A percentile compares a stretch with the other conserved stretches of the same genome.
Evolutionary conservation across 2,888 invertebrate genomes (phyloP).

Genomic region (Archips crataeganus): DNA sequence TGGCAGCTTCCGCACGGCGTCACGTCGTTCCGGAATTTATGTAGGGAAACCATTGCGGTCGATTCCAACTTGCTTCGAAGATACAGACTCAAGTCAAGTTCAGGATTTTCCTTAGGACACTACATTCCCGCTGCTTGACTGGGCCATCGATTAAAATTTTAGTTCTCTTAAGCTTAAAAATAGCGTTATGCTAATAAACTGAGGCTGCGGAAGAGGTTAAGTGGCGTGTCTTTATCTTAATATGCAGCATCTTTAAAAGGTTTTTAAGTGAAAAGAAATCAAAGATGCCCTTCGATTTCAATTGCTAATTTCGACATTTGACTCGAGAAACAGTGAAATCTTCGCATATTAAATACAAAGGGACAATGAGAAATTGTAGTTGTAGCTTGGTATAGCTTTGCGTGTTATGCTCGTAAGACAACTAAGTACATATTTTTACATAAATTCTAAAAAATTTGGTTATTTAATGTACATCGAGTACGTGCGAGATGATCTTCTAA

Average conservation of each 20-base stretch:
- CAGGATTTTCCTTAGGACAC: not conserved
- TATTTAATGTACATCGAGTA: no score
- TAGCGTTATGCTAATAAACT: slow-evolving; percentile 1
- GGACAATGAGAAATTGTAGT: slow-evolving; percentile 10
- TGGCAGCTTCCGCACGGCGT: slow-evolving; percentile 23
- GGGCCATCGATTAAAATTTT: not conserved
- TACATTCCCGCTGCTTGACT: not conserved
- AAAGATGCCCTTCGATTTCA: slow-evolving; percentile 35
- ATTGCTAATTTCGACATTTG: slow-evolving; percentile 39
- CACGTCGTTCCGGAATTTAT: slow-evolving; percentile 3
- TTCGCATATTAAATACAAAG: slow-evolving; percentile 13
- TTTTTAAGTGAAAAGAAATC: slow-evolving; percentile 35
- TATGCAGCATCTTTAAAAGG: slow-evolving; percentile 22
- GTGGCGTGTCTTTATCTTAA: slow-evolving; percentile 24
- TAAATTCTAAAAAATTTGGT: no score
- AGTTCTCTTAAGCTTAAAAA: not conserved
- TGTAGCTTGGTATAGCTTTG: not conserved
- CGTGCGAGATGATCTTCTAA: no score
- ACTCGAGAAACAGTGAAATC: slow-evolving; percentile 25
- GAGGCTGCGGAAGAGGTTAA: slow-evolving; percentile 12
- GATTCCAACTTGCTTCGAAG: not conserved
- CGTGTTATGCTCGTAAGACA: not conserved
- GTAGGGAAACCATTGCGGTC: slow-evolving; percentile 1
- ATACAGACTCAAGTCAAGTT: not conserved
- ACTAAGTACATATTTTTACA: not conserved